A percentile compares a stretch with the other conserved stretches of the same genome.
Conservation (phyloP, 2,888 invertebrate species). For the Globia sparganii region DNA sequence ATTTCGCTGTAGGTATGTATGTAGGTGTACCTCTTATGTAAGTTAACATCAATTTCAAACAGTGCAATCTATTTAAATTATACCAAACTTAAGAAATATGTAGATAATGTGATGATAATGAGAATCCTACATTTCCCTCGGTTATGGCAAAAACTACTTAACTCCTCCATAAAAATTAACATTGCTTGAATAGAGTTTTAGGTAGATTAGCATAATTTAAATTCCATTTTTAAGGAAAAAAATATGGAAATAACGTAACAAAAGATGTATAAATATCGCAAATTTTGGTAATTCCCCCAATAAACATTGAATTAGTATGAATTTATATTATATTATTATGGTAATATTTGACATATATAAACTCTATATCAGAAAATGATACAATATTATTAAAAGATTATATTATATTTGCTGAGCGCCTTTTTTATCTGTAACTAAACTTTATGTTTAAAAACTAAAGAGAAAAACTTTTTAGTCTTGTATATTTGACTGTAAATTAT, state of each 20-base stretch:
- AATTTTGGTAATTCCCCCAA: constrained; percentile 21
- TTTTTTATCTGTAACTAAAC: constrained; percentile 12
- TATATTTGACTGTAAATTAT: constrained; percentile 7
- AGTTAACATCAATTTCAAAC: neutral
- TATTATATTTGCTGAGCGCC: constrained; percentile 8
- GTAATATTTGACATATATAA: constrained; percentile 37
- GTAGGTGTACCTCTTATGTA: neutral
- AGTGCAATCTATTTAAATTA: neutral
- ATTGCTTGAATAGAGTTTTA: neutral
- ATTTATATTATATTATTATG: constrained; percentile 29
- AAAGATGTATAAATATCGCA: neutral
- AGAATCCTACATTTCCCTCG: constrained; percentile 4
- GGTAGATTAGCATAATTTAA: constrained; percentile 31
- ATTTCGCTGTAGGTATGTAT: neutral
- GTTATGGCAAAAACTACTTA: constrained; percentile 7
- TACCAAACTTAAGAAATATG: neutral
- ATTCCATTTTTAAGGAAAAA: constrained; percentile 6
- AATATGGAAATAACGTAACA: neutral
- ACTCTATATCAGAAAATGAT: neutral
- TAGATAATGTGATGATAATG: constrained; percentile 30
- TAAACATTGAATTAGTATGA: neutral
- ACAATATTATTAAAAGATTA: constrained; percentile 9
- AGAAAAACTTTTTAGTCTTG: constrained; percentile 12
- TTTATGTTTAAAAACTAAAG: neutral
- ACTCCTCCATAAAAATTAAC: constrained; percentile 16